Evolutionary conservation across 2,888 invertebrate genomes (phyloP).

Genomic region (Rhingia campestris): DNA sequence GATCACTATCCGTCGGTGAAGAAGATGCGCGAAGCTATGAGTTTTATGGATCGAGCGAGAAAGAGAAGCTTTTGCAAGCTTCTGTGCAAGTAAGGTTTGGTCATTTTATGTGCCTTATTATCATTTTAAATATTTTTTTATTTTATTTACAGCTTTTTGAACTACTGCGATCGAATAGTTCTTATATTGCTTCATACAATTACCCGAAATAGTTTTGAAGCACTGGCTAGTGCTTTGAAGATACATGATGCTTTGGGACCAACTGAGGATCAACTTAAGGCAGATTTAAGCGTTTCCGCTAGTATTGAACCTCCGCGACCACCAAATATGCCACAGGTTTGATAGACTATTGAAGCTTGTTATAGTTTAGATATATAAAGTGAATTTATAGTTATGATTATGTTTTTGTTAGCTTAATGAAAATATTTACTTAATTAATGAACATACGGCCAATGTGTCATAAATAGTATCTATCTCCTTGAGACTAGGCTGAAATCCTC

Average conservation of each 20-base stretch:
- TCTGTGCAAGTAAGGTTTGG: constrained; percentile 87
- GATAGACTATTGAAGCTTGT: not conserved
- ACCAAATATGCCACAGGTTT: constrained; percentile 82
- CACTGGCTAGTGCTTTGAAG: constrained; percentile 85
- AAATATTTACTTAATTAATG: no score
- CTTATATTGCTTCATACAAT: constrained; percentile 87
- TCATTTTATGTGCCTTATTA: not conserved
- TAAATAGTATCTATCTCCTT: no score
- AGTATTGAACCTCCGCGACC: constrained; percentile 84
- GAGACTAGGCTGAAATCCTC: no score
- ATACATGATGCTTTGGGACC: constrained; percentile 85
- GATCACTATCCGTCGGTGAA: constrained; percentile 84
- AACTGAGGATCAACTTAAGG: constrained; percentile 82
- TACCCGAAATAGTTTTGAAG: constrained; percentile 85
- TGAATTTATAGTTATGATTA: no score
- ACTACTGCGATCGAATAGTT: constrained; percentile 88
- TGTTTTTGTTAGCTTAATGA: no score
- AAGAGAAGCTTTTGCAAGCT: constrained; percentile 91
- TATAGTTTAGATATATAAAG: not conserved
- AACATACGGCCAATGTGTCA: no score
- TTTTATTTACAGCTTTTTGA: constrained; percentile 86
- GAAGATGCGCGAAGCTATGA: constrained; percentile 88
- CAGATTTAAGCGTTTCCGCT: constrained; percentile 82
- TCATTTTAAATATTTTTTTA: not conserved
- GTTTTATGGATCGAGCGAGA: constrained; percentile 93